Percentiles rank a stretch among this genome's conserved stretches.
Conservation (phyloP, 2,797 vertebrate genomes). For the Neomorphus geoffroyi region DNA sequence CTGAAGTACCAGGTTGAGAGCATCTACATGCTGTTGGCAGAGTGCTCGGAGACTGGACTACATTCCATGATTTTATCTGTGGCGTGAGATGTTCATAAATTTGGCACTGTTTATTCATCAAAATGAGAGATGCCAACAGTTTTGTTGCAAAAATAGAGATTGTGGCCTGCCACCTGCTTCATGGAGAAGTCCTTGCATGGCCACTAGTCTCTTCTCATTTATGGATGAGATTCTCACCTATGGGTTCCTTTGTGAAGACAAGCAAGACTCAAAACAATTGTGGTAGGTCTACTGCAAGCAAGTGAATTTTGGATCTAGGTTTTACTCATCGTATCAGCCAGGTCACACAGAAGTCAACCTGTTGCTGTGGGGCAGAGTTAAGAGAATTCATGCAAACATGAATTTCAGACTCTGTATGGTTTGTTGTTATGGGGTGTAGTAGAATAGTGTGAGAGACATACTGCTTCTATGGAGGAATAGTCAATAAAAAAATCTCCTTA, state of each 20-base stretch:
- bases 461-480: background rate
- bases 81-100: background rate
- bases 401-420: background rate
- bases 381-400: background rate
- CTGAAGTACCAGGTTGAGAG: background rate
- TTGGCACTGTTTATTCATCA: background rate
- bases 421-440: background rate
- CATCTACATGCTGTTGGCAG: background rate
- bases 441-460: background rate
- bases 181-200: background rate
- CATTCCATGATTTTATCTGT: background rate
- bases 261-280: background rate
- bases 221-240: rapidly evolving
- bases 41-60: background rate
- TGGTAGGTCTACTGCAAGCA: background rate
- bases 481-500: background rate
- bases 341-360: background rate
- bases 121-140: background rate
- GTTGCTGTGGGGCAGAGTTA: background rate
- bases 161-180: background rate
- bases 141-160: background rate
- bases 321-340: background rate
- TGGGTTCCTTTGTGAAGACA: background rate
- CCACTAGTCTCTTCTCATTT: background rate
- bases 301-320: background rate